Evolutionary conservation across 2,888 invertebrate species (phyloP).

Genomic region (Rhingia campestris): DNA sequence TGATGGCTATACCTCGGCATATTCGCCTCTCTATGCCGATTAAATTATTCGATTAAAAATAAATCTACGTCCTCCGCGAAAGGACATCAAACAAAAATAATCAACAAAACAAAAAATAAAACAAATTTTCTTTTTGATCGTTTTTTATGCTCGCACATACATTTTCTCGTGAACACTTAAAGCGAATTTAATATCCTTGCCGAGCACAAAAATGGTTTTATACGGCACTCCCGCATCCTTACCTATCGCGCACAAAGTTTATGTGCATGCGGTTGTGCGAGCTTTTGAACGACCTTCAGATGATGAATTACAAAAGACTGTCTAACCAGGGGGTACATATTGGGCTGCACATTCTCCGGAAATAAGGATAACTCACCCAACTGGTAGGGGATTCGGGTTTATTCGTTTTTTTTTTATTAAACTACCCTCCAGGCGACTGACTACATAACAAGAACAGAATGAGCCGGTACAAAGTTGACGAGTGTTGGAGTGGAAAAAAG

Average conservation of each 20-base stretch:
- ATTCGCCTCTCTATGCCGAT: background rate
- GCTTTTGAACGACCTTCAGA: conserved; percentile 24
- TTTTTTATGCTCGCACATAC: conserved; percentile 19
- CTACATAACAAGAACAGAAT: background rate
- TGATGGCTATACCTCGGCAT: conserved; percentile 1
- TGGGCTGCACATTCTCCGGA: conserved; percentile 6
- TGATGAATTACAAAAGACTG: conserved; percentile 51
- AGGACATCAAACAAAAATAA: conserved; percentile 6
- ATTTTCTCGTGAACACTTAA: conserved; percentile 37
- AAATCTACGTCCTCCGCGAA: background rate
- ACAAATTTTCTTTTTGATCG: background rate
- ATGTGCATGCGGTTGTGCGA: conserved; percentile 10
- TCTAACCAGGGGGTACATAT: conserved; percentile 34
- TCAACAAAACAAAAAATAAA: background rate
- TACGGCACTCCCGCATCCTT: conserved; percentile 5
- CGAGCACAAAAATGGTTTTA: background rate
- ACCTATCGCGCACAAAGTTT: background rate
- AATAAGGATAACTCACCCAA: background rate
- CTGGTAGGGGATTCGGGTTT: background rate
- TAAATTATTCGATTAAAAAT: conserved; percentile 21
- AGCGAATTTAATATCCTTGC: conserved; percentile 50
- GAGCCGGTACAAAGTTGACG: conserved; percentile 31
- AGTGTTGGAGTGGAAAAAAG: conserved; percentile 41
- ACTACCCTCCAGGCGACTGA: conserved; percentile 9
- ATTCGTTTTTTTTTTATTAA: conserved; percentile 3